Conservation (phyloP, 1,140 invertebrate genomes). For the Drosophila baimaii region DNA sequence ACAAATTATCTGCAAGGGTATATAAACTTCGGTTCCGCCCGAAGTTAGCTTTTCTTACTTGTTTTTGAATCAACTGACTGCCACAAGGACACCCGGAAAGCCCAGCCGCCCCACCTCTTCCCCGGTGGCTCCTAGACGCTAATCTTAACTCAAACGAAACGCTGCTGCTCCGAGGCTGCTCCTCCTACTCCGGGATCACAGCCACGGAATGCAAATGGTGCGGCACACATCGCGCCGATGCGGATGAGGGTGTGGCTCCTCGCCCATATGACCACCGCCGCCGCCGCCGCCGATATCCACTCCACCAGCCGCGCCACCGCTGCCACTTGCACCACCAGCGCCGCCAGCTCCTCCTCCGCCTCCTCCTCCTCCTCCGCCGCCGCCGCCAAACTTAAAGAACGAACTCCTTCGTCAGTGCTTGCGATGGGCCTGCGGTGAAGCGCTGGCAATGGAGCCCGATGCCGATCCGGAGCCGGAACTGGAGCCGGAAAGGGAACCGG, state of each 20-base stretch:
- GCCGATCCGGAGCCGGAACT: constrained; percentile 37
- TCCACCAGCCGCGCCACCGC: constrained; percentile 25
- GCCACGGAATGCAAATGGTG: constrained; percentile 81
- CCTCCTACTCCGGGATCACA: constrained; percentile 41
- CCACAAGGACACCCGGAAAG: background rate
- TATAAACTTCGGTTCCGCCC: no score
- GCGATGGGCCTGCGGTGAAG: constrained; percentile 71
- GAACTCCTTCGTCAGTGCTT: constrained; percentile 84
- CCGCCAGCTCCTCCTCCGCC: constrained; percentile 9
- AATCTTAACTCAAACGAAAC: constrained; percentile 4
- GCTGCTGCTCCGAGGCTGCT: constrained; percentile 6
- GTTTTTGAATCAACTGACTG: no score
- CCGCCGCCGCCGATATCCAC: constrained; percentile 37
- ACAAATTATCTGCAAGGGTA: no score
- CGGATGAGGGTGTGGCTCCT: constrained; percentile 67
- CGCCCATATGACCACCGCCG: constrained; percentile 69
- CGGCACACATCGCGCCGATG: constrained; percentile 75
- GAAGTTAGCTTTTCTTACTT: no score
- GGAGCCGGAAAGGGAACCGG: constrained; percentile 41
- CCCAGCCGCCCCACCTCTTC: background rate
- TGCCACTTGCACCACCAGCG: constrained; percentile 20
- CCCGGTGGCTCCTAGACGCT: background rate
- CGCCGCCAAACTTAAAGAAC: constrained; percentile 73
- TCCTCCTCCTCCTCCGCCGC: constrained; percentile 17
- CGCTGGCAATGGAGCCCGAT: constrained; percentile 50